Percentiles rank a stretch among this genome's conserved stretches.
Evolutionary conservation across 2,113 vertebrate species (phyloP).

Genomic region (Carassius carassius): DNA sequence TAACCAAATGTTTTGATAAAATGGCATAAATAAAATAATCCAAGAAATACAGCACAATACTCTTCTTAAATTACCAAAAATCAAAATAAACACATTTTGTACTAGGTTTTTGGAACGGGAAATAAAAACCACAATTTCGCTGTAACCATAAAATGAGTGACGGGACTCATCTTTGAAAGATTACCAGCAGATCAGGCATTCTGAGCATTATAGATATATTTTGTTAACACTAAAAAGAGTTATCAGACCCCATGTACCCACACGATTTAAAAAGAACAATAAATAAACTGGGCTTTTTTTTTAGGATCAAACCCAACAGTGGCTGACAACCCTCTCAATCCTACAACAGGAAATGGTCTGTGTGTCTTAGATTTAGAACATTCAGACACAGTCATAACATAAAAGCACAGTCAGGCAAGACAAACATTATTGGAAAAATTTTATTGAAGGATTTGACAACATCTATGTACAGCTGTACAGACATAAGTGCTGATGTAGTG

Average conservation of each 20-base stretch:
- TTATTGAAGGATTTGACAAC: conserved; percentile 52
- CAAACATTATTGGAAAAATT: conserved; percentile 43
- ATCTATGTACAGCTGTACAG: conserved; percentile 55
- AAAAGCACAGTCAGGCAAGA: conserved; percentile 58
- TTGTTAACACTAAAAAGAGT: conserved; percentile 11
- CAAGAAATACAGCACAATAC: conserved; percentile 31
- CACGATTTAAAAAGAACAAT: neutral
- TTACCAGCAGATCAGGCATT: neutral
- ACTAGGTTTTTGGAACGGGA: neutral
- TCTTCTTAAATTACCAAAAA: conserved; percentile 27
- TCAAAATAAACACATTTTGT: conserved; percentile 29
- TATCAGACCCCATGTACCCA: neutral
- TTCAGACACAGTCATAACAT: conserved; percentile 28
- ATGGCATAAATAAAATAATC: conserved; percentile 40
- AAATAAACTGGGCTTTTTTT: neutral
- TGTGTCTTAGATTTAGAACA: conserved; percentile 9
- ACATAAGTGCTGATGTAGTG: conserved; percentile 56
- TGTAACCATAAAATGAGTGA: too few relatives aligned
- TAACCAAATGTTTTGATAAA: conserved; percentile 36
- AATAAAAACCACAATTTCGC: too few relatives aligned
- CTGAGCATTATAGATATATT: neutral
- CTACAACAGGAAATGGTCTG: neutral
- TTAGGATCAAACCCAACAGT: neutral
- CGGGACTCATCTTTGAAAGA: neutral
- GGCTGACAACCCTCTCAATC: neutral